A percentile compares a stretch with the other conserved stretches of the same genome.
Conservation (phyloP, 2,797 vertebrate genomes). For the Hylomyscus alleni region DNA sequence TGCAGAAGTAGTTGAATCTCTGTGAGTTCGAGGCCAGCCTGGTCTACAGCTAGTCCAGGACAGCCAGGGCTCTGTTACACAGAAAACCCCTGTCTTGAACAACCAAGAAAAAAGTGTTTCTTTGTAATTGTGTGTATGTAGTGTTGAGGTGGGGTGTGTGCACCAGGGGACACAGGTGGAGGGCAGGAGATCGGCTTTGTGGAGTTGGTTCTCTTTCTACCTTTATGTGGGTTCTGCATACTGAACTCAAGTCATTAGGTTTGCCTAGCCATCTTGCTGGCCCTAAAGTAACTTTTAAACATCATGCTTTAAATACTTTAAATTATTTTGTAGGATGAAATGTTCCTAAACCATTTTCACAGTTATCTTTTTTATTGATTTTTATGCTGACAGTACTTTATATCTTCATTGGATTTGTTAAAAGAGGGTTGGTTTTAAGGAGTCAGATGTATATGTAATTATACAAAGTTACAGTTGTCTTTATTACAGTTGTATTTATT, state of each 20-base stretch:
- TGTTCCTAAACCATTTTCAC: conserved; percentile 30
- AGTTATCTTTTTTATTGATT: background rate
- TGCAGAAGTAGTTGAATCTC: background rate
- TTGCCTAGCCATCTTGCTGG: background rate
- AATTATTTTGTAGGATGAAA: conserved; percentile 43
- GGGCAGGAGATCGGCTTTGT: background rate
- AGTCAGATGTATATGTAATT: conserved; percentile 11
- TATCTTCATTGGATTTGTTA: conserved; percentile 50
- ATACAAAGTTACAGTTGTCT: conserved; percentile 48
- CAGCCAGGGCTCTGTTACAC: background rate
- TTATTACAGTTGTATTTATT: conserved; percentile 54
- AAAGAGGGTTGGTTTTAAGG: conserved; percentile 48
- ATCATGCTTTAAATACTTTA: conserved; percentile 57
- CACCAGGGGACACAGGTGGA: background rate
- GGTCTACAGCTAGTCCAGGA: background rate
- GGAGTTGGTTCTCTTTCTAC: background rate
- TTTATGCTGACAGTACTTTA: conserved; percentile 16
- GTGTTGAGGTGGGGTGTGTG: background rate
- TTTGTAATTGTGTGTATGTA: background rate
- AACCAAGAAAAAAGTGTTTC: background rate
- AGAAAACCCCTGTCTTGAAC: background rate
- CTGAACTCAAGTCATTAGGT: background rate
- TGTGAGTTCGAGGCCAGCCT: background rate
- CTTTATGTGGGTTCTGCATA: background rate
- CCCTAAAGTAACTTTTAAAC: background rate